Conservation (phyloP, 2,113 vertebrate genomes). For the Pongo pygmaeus region DNA sequence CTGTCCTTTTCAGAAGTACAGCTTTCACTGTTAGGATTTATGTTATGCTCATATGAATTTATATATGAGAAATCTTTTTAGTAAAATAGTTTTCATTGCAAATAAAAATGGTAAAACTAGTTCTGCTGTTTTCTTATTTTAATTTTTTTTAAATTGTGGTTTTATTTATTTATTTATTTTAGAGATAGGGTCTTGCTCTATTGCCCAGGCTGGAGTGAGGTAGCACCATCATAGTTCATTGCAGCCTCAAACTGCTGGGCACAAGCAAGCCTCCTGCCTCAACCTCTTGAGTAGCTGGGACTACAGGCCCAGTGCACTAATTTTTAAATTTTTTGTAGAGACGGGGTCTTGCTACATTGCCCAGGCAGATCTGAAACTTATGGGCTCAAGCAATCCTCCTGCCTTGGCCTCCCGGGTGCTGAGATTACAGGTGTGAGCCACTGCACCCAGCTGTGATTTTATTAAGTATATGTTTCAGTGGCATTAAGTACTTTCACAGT, state of each 20-base stretch:
- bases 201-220: no score
- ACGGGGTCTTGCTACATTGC: not conserved
- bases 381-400: not conserved
- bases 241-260: no score
- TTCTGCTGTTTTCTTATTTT: not conserved
- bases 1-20: not conserved
- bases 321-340: not conserved
- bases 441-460: not conserved
- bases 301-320: no score
- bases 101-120: constrained; percentile 17
- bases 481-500: not conserved
- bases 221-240: no score
- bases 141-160: not conserved
- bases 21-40: not conserved
- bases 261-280: no score
- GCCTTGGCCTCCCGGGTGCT: not conserved
- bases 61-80: not conserved
- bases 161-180: not conserved
- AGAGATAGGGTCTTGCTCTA: no score
- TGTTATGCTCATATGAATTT: not conserved
- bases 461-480: not conserved
- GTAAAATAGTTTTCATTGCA: constrained; percentile 39
- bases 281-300: no score
- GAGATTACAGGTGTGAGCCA: no score
- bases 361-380: not conserved